Evolutionary conservation across 2,113 vertebrate species (phyloP), one percentile per base, ranked within the genome.

Genomic region (Phylloscopus trochiloides): DNA sequence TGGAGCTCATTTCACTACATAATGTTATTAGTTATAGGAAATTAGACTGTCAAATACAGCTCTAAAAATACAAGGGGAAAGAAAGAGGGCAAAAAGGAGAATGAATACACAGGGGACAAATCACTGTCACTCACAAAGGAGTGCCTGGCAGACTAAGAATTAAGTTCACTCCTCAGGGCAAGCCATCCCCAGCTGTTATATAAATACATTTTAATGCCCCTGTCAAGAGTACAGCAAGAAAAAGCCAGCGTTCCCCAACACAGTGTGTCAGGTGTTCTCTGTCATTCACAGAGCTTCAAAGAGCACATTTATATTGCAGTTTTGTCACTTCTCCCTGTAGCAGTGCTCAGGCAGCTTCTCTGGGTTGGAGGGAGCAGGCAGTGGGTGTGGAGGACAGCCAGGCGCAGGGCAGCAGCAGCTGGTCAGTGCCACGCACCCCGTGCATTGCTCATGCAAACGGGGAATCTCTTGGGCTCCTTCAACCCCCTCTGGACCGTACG

Each of bases 91-190:
- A 93, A 96, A 97, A 78, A 97, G 72, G 94, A 97, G 81, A 96
- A 90, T 12, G 58, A 96, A 76, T 93, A 97, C 97, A 36, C 97
- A 87, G 90, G 97, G 97, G 97, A 97, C 95, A 95, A 94, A 97
- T 98, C 98, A 98, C 97, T 98, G 97, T 98, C 98, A 97, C 95
- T 97, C 96, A 97, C 94, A 93, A 95, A 96, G 90, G 93, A 96
- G 90, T 96, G 96, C 96, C 97, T 98, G 98, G 97, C 97, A 98
- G 97, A 94, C 78, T 90, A 97, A 94, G 97, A 97, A 98, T 97
- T 93, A 97, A 97, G 96, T 98, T 98, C 97, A 96, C 88, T 97
- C 96, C 91, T 97, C 86, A 79, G 98, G 98, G 97, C 96, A 94
- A 63, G 94, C 94, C 95, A 77, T 96, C 91, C 95, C 97, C 96